phyloP scores from a whole-genome alignment of 2,888 invertebrate species.

The Pandemis heparana region DNA sequence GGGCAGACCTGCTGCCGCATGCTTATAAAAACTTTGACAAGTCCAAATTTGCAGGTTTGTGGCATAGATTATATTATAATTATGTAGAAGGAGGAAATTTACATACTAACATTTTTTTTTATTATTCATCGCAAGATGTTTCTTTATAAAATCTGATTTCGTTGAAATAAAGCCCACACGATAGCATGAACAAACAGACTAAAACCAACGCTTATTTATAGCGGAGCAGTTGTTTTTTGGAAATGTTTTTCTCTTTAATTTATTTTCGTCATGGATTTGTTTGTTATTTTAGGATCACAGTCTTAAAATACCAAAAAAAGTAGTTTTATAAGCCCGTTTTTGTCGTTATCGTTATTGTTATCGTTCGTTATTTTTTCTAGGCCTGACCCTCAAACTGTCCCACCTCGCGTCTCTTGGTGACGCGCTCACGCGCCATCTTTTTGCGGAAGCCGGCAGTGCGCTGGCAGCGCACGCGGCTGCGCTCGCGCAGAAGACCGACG shows the following conservation, averaged over 20 bases:
- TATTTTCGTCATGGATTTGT: too few species aligned
- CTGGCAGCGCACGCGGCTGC: conserved; percentile 89
- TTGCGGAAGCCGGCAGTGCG: conserved; percentile 71
- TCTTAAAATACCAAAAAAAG: too few species aligned
- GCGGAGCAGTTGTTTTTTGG: too few species aligned
- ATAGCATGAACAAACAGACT: too few species aligned
- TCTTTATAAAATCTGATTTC: too few species aligned
- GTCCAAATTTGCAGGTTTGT: conserved; percentile 87
- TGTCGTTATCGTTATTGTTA: background rate
- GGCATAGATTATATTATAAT: background rate
- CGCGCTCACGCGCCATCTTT: conserved; percentile 83
- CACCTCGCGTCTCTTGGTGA: conserved; percentile 90
- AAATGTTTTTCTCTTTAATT: too few species aligned
- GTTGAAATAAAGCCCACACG: too few species aligned
- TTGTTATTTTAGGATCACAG: too few species aligned
- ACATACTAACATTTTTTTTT: too few species aligned
- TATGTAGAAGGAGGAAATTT: background rate
- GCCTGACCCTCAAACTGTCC: conserved; percentile 90
- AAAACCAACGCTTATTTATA: too few species aligned
- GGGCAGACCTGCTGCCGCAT: conserved; percentile 89
- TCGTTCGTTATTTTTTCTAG: conserved; percentile 63
- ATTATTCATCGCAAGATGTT: too few species aligned
- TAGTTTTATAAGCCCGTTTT: background rate
- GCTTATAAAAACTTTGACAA: conserved; percentile 95
- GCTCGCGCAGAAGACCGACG: conserved; percentile 86